Evolutionary conservation across 2,797 vertebrate genomes (phyloP).

Genomic region (Setipinna tenuifilis): DNA sequence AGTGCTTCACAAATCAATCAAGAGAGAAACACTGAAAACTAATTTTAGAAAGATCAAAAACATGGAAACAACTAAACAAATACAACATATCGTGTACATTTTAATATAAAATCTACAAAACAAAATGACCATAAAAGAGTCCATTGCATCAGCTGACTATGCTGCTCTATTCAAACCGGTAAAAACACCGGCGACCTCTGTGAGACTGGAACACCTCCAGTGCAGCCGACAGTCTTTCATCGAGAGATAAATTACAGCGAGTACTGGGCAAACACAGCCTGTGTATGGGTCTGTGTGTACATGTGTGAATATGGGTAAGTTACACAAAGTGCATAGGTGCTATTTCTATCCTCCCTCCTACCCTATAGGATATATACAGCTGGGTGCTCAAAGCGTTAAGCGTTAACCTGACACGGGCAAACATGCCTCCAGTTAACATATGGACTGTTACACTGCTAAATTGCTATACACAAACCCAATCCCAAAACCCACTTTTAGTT

Average conservation of each 20-base stretch:
- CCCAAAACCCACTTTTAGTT: not conserved
- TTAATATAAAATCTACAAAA: too few relatives aligned
- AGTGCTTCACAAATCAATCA: too few relatives aligned
- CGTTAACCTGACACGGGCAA: not conserved
- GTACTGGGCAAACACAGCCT: constrained; percentile 31
- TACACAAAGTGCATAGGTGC: not conserved
- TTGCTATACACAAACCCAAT: not conserved
- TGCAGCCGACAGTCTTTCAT: constrained; percentile 33
- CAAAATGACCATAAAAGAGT: not conserved
- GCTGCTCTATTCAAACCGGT: not conserved
- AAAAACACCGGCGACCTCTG: not conserved
- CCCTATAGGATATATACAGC: not conserved
- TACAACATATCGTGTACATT: not conserved
- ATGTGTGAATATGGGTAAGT: constrained; percentile 17
- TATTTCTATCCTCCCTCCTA: not conserved
- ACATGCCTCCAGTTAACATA: constrained; percentile 10
- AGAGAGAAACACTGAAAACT: not conserved
- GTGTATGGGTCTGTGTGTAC: not conserved
- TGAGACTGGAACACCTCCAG: constrained; percentile 21
- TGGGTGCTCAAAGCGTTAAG: not conserved
- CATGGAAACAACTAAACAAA: not conserved
- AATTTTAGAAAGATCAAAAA: not conserved
- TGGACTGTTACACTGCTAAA: not conserved
- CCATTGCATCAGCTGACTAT: not conserved
- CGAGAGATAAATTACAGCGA: constrained; percentile 31